These are phyloP conservation scores for Iphiclides podalirius DNA, from an alignment of 2,888 invertebrate species.

Conservation along the genomic window DNA sequence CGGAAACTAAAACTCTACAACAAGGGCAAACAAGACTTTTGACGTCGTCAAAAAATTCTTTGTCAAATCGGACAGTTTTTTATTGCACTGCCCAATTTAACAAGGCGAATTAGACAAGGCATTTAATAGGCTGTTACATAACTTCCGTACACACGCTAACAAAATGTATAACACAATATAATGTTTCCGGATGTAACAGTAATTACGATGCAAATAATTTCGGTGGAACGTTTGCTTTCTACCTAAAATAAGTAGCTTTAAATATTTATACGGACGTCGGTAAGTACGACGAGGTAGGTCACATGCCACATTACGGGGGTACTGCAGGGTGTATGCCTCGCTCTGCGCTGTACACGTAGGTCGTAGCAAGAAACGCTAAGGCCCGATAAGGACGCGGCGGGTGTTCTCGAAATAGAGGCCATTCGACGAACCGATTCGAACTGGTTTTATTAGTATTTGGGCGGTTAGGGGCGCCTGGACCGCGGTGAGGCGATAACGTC, in stretches of 20 bases:
- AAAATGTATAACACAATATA: not conserved
- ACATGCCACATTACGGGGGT: slow-evolving; percentile 20
- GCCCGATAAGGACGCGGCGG: slow-evolving; percentile 60
- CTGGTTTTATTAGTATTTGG: slow-evolving; percentile 57
- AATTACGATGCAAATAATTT: not conserved
- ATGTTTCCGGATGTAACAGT: not conserved
- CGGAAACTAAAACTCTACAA: too few relatives aligned
- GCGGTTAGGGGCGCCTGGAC: slow-evolving; percentile 46
- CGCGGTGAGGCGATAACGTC: slow-evolving; percentile 49
- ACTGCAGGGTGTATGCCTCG: slow-evolving; percentile 19
- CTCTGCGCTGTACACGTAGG: slow-evolving; percentile 29
- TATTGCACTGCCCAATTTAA: not conserved
- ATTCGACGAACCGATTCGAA: slow-evolving; percentile 64
- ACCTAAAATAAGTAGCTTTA: slow-evolving; percentile 4
- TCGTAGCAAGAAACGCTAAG: slow-evolving; percentile 33
- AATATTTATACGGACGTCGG: slow-evolving; percentile 18
- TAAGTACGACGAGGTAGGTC: slow-evolving; percentile 15
- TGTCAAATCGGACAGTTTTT: too few relatives aligned
- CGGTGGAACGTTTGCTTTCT: not conserved
- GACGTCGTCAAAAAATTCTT: too few relatives aligned
- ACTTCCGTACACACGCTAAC: not conserved
- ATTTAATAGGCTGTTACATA: not conserved
- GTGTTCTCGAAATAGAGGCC: slow-evolving; percentile 69
- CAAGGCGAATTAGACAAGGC: too few relatives aligned
- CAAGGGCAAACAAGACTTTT: too few relatives aligned